These are phyloP conservation scores for Microcebus griseorufus DNA, from an alignment of 2,113 vertebrate species.

Conservation along the genomic window DNA sequence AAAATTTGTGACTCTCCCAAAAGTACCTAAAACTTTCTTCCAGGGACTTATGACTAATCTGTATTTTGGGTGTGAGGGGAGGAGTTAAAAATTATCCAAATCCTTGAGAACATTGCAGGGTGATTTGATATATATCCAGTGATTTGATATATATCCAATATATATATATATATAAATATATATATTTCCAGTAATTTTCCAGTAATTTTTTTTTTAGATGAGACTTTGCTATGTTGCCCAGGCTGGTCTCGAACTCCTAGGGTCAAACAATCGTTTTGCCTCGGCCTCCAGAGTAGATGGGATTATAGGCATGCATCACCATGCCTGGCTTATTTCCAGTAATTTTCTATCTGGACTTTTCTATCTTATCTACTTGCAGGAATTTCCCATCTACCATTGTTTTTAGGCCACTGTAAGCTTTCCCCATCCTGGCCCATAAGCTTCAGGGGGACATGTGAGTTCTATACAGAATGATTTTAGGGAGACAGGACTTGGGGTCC, in stretches of 20 bases:
- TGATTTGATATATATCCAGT: slow-evolving; percentile 23
- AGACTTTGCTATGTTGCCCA: neutral
- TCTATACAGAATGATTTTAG: neutral
- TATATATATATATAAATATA: too few species aligned
- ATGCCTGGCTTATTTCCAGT: neutral
- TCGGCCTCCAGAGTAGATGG: neutral
- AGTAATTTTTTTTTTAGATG: neutral
- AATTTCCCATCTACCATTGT: slow-evolving; percentile 31
- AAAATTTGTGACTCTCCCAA: slow-evolving; percentile 9
- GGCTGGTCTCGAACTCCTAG: neutral
- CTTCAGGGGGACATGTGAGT: neutral
- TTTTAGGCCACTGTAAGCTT: neutral
- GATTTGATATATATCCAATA: too few species aligned
- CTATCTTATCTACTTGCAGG: neutral
- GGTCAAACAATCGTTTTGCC: neutral
- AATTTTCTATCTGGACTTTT: slow-evolving; percentile 13
- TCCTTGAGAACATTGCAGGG: neutral
- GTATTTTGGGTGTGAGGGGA: neutral
- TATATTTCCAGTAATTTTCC: too few species aligned
- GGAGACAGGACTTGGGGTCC: neutral
- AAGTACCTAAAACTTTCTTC: neutral
- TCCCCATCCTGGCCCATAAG: neutral
- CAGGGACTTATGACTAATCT: neutral
- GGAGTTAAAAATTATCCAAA: slow-evolving; percentile 13
- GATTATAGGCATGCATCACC: neutral